Base-by-base conservation (phyloP, 2,888 invertebrate genomes). In the Dermolepida albohirtum region DNA sequence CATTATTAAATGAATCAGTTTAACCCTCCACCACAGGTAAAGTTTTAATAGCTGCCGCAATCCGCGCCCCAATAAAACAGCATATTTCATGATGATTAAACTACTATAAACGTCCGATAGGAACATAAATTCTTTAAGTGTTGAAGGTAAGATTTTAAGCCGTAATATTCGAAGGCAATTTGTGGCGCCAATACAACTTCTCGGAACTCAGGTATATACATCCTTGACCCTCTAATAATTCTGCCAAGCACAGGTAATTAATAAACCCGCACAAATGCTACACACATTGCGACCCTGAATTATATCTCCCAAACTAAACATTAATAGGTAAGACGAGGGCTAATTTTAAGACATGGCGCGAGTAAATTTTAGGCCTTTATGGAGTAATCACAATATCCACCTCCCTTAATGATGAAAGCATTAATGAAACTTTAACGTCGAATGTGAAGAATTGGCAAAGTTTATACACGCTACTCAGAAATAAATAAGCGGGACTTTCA, bases 1-100 rank as follows among this genome's bases (percentile, higher is more conserved):
- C 22, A 22, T 22, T 22, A 34, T 34, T 34, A 34, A 34, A 34
- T 34, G 6, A 40, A 55, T 40, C 40, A 40, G 11, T 47, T 47
- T 5, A 14, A 14, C 14, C 47, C 47, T 47, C 16, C 17, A 8
- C 5, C n/a, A 8, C 29, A 29, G 59, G 44, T 55, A 44, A 59
- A 59, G 44, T 29, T 59, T 59, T 59, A 59, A 59, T 59, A 29
- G 59, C 12, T 27, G 14, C 47, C 44, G 29, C 44, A 59, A 44
- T 44, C 44, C 44, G 44, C 59, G 59, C 43, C 43, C 27, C 44
- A 59, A 59, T 59, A 59, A 57, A 59, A 44, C 59, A 43, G 59
- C 59, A 59, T 59, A 59, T 43, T 44, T 59, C 59, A 44, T 59
- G 59, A 59, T 59, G 59, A 59, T 59, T 59, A 59, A 59, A 59